Percentiles rank a stretch among this genome's conserved stretches.
phyloP scores from a whole-genome alignment of 2,113 vertebrate genomes.

The Podarcis raffonei region DNA sequence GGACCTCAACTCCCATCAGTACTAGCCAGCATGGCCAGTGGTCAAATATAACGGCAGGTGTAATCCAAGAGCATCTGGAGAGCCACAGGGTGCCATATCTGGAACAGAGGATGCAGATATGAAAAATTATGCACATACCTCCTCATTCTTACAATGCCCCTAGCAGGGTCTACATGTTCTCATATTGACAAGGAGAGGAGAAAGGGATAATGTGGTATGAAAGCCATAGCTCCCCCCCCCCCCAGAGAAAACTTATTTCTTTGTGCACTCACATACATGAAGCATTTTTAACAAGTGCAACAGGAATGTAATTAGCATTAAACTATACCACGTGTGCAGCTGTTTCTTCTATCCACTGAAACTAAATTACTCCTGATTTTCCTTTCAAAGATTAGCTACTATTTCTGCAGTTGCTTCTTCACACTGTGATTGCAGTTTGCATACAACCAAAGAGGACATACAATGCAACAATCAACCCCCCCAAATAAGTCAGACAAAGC shows the following conservation, averaged over 20 bases:
- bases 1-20: too few species aligned
- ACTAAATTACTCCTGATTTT: constrained; percentile 32
- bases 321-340: constrained; percentile 34
- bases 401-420: constrained; percentile 8
- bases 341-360: not conserved
- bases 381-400: constrained; percentile 29
- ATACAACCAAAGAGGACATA: constrained; percentile 60
- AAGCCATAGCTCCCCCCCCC: not conserved
- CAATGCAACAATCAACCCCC: constrained; percentile 56
- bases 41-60: too few species aligned
- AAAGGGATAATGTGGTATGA: too few species aligned
- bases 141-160: too few species aligned
- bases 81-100: too few species aligned
- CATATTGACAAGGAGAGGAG: too few species aligned
- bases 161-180: too few species aligned
- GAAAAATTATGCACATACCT: too few species aligned
- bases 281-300: constrained; percentile 29
- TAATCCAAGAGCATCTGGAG: too few species aligned
- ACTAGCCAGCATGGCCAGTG: too few species aligned
- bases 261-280: constrained; percentile 9
- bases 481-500: constrained; percentile 60
- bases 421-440: constrained; percentile 1
- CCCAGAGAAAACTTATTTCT: constrained; percentile 35
- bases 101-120: too few species aligned
- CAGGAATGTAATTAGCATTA: constrained; percentile 24